Evolutionary conservation across 1,140 invertebrate genomes (phyloP).

Genomic region (Panagrolaimus sp.): DNA sequence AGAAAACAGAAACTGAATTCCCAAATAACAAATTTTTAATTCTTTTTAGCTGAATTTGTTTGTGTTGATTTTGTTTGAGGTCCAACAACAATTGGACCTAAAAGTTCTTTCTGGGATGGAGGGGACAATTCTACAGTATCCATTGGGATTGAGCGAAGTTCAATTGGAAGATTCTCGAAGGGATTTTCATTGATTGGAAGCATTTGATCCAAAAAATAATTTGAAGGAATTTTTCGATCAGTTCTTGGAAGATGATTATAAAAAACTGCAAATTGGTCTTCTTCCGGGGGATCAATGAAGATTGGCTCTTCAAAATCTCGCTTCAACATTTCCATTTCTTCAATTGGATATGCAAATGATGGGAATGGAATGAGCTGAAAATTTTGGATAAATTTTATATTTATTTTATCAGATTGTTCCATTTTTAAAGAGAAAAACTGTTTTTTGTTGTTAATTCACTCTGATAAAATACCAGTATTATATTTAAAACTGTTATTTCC

Average conservation of each 20-base stretch:
- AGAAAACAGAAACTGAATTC: too few relatives aligned
- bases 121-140: background rate
- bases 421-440: too few relatives aligned
- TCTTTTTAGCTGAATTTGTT: slow-evolving; percentile 2
- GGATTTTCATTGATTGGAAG: background rate
- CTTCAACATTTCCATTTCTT: background rate
- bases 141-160: background rate
- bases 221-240: background rate
- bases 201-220: background rate
- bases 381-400: too few relatives aligned
- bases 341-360: too few relatives aligned
- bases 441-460: too few relatives aligned
- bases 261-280: background rate
- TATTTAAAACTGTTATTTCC: too few relatives aligned
- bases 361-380: too few relatives aligned
- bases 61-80: slow-evolving; percentile 7
- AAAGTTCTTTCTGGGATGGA: background rate
- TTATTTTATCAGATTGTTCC: too few relatives aligned
- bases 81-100: slow-evolving; percentile 1
- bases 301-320: background rate
- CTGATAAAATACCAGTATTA: too few relatives aligned
- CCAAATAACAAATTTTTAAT: background rate
- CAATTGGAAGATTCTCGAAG: slow-evolving; percentile 3
- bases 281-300: background rate
- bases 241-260: background rate